Base-by-base conservation (phyloP, 2,888 invertebrate genomes). In the Sipunculus nudus region DNA sequence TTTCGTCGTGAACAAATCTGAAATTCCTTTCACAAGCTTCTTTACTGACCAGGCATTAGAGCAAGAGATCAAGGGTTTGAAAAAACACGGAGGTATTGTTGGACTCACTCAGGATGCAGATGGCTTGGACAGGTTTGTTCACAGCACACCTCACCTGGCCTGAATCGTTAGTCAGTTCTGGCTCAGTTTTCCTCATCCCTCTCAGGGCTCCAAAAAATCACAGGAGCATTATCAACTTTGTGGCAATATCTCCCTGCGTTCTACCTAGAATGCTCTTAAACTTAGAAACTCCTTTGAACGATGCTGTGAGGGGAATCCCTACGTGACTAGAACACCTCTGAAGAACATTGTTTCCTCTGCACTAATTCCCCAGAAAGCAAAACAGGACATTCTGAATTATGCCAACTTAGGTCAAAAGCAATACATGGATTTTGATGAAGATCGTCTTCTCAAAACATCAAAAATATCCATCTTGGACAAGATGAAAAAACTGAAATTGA, bases 1-100 rank as follows among this genome's bases (percentile, higher is more conserved):
- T 32, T 60, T 60, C 28, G 60, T 40, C 23, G 60, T 60, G 29
- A 41, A 54, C 13, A 60, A 56, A 40, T 60, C 49, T 28, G 49
- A 57, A 16, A 31, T 60, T n/a, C 60, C 55, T 35, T 59, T 60
- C 41, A 60, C 55, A 28, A 10, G 31, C 19, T 48, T 60, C 21
- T 60, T 60, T 31, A 59, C 48, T n/a, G 54, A 59, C 39, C 55
- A 59, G 40, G 31, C 60, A 28, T 48, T 48, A 3, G 58, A 58
- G 32, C 58, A 58, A 5, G 43, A 43, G 53, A 58, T 56, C 6
- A 58, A 58, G 35, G 35, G 6, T 6, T 29, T 58, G 53, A 58
- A 54, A 32, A 19, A 45, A 29, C 45, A 54, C 28, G 53, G 58
- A 5, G 58, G 58, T 31, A 58, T 58, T 25, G 58, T 60, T 16